A percentile compares a stretch with the other conserved stretches of the same genome.
Evolutionary conservation across 2,797 vertebrate genomes (phyloP).

Genomic region (Telmatherina bonti): DNA sequence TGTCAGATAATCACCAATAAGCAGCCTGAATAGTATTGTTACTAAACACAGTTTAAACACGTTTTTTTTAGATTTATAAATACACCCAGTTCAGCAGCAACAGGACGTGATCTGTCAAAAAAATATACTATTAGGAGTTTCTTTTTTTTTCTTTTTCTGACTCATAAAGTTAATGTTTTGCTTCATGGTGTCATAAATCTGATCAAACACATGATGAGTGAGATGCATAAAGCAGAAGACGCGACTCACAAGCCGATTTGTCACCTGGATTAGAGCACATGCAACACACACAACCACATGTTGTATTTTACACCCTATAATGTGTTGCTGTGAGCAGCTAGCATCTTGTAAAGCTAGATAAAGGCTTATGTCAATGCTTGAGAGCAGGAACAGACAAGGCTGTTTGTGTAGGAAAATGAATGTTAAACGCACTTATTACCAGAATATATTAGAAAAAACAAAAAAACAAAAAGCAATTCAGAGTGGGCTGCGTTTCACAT

Average conservation of each 20-base stretch:
- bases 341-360: conserved; percentile 1
- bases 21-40: too few species aligned
- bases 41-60: too few species aligned
- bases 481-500: conserved; percentile 24
- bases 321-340: conserved; percentile 7
- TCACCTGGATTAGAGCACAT: conserved; percentile 11
- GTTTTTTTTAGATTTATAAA: background rate
- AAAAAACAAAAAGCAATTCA: background rate
- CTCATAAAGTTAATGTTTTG: conserved; percentile 62
- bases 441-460: background rate
- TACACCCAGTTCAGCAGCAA: background rate
- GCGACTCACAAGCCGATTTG: conserved; percentile 20
- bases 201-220: conserved; percentile 32
- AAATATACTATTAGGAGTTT: conserved; percentile 35
- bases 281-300: background rate
- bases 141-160: conserved; percentile 32
- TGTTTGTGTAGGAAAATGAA: background rate
- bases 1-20: too few species aligned
- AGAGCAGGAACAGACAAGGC: too few species aligned
- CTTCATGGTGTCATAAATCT: conserved; percentile 12
- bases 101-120: conserved; percentile 52
- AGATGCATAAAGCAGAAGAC: conserved; percentile 12
- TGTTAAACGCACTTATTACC: background rate
- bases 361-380: too few species aligned
- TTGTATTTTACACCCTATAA: background rate